phyloP scores from a whole-genome alignment of 2,113 vertebrate genomes.

The Sprattus sprattus region DNA sequence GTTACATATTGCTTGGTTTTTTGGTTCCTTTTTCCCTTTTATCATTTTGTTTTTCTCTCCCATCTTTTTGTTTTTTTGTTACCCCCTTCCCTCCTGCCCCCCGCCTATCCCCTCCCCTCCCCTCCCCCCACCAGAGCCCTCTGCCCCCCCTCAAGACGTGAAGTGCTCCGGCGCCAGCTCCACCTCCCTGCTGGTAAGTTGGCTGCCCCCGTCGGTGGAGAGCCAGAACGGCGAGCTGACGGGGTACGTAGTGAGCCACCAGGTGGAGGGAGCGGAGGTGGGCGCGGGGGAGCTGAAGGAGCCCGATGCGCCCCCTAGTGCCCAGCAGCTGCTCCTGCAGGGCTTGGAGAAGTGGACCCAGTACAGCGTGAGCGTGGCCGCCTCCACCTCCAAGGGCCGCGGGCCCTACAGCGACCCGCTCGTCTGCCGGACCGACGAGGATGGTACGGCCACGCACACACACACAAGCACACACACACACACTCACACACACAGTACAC shows the following conservation, averaged over 20 bases:
- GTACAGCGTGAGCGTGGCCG: slow-evolving; percentile 86
- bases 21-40: slow-evolving; percentile 79
- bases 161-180: slow-evolving; percentile 94
- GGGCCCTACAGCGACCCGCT: slow-evolving; percentile 91
- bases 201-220: slow-evolving; percentile 86
- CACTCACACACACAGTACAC: background rate
- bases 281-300: slow-evolving; percentile 78
- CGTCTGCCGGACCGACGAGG: slow-evolving; percentile 90
- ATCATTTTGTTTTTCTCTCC: slow-evolving; percentile 93
- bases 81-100: slow-evolving; percentile 41
- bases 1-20: slow-evolving; percentile 69
- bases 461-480: background rate
- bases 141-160: slow-evolving; percentile 97
- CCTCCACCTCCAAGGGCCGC: slow-evolving; percentile 83
- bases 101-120: slow-evolving; percentile 58
- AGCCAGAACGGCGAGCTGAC: slow-evolving; percentile 93
- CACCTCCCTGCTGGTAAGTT: slow-evolving; percentile 98
- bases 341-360: slow-evolving; percentile 97
- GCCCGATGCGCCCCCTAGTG: slow-evolving; percentile 76
- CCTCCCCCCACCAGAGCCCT: slow-evolving; percentile 86
- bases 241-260: slow-evolving; percentile 91
- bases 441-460: slow-evolving; percentile 73
- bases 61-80: slow-evolving; percentile 86
- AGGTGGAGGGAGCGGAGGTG: slow-evolving; percentile 82
- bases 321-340: slow-evolving; percentile 84